These are phyloP conservation scores for Abrostola triplasia DNA, from an alignment of 2,888 invertebrate species.

Conservation along the genomic window DNA sequence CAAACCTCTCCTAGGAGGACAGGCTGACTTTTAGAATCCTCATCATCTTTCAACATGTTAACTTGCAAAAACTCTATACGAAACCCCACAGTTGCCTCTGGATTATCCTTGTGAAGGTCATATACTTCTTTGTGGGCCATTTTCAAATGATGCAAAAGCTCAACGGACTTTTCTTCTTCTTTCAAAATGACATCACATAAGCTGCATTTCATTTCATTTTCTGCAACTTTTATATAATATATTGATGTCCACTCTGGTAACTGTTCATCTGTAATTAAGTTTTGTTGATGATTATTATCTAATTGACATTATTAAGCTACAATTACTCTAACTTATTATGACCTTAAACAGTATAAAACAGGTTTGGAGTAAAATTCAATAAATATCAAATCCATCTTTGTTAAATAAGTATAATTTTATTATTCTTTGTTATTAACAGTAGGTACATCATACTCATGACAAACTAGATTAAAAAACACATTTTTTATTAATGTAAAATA, in stretches of 20 bases:
- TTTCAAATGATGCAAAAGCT: conserved; percentile 72
- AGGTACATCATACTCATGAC: too few species aligned
- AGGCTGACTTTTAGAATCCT: conserved; percentile 65
- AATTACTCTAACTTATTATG: background rate
- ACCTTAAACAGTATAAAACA: background rate
- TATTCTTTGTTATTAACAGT: too few species aligned
- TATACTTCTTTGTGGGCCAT: conserved; percentile 73
- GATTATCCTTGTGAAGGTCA: conserved; percentile 78
- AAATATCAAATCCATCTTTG: too few species aligned
- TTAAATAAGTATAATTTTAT: too few species aligned
- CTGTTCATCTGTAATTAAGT: conserved; percentile 44
- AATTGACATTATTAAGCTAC: background rate
- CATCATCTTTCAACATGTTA: conserved; percentile 73
- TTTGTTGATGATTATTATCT: background rate
- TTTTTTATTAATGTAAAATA: too few species aligned
- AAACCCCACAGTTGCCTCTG: conserved; percentile 76
- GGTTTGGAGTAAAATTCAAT: too few species aligned
- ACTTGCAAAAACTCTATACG: conserved; percentile 81
- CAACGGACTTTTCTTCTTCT: conserved; percentile 64
- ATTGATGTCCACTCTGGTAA: conserved; percentile 79
- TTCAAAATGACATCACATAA: conserved; percentile 70
- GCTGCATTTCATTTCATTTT: conserved; percentile 71
- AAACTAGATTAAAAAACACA: too few species aligned
- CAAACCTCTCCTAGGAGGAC: conserved; percentile 74
- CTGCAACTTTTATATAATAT: conserved; percentile 68